Evolutionary conservation across 2,888 invertebrate genomes (phyloP).

Genomic region (Caenorhabditis macrosperma): DNA sequence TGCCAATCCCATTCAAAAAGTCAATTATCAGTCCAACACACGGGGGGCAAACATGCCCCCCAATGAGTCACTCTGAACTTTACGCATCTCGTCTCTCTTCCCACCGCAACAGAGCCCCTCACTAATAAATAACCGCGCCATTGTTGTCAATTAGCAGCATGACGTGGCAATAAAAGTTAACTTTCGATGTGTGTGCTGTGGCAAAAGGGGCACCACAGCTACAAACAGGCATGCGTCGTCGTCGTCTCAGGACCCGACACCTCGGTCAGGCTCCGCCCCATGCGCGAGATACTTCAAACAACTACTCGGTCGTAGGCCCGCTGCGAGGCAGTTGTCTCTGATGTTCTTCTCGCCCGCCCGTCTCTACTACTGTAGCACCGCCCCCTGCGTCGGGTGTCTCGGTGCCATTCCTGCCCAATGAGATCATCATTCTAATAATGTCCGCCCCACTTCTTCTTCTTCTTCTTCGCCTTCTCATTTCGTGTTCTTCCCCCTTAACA

Average conservation of each 20-base stretch:
- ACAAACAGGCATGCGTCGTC: not conserved
- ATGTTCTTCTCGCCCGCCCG: constrained; percentile 29
- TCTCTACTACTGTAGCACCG: constrained; percentile 54
- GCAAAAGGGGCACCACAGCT: too few relatives aligned
- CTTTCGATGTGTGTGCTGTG: constrained; percentile 35
- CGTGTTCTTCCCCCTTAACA: constrained; percentile 32
- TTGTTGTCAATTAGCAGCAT: constrained; percentile 54
- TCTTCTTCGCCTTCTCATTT: too few relatives aligned
- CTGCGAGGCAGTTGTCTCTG: constrained; percentile 35
- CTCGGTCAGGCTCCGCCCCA: constrained; percentile 27
- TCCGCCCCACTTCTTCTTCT: constrained; percentile 35
- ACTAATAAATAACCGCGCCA: constrained; percentile 38
- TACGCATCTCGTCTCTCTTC: constrained; percentile 41
- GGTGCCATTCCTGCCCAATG: constrained; percentile 55
- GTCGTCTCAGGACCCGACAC: constrained; percentile 30
- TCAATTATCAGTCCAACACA: constrained; percentile 45
- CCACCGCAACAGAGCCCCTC: constrained; percentile 17
- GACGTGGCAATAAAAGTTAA: constrained; percentile 56
- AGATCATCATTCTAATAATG: constrained; percentile 56
- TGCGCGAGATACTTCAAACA: constrained; percentile 53
- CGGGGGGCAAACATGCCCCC: constrained; percentile 24
- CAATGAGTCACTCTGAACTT: constrained; percentile 53
- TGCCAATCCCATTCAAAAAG: constrained; percentile 44
- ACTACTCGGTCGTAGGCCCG: constrained; percentile 35
- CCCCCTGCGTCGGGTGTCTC: constrained; percentile 36